Base-by-base conservation (phyloP, 2,797 vertebrate species). In the Chaunax sp. region DNA sequence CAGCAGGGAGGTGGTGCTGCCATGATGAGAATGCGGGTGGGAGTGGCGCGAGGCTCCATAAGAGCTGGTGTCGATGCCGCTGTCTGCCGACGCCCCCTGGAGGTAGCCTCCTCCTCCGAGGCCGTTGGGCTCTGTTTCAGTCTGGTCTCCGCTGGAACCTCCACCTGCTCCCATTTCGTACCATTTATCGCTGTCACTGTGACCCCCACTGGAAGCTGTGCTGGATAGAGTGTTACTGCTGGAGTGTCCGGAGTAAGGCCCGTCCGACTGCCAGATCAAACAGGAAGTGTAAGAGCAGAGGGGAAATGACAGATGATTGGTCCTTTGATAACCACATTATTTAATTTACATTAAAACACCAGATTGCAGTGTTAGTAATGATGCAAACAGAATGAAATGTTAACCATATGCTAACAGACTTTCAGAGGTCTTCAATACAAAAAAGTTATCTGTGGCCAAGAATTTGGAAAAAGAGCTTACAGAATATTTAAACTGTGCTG, bases 211-310 rank as follows among this genome's bases (percentile, higher is more conserved):
- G 19, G 97, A 99, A 0, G 97, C 94, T 0, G 97, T 99, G 94
- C 98, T 99, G 93, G 98, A 99, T 2, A 99, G 94, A 0, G 98
- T 99, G 85, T 99, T 99, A 81, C 97, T 98, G 93, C 97, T 98
- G 76, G 98, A 99, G 91, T 99, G 98, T 70, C 96, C 97, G 0
- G 98, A 99, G 86, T 98, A 98, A 60, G 96, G 96, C 63, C 96
- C 96, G 14, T 99, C 98, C 0, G 96, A 94, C 97, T 99, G 84
- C 26, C 14, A 3, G 19, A 23, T 40, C 4, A 83, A 52, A 71
- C 14, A 59, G 3, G 60, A 18, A 38, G 44, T 1, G 16, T 9
- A 28, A 4, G 25, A 33, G 30, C 0, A 9, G 14, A 50, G 6
- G 14, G 44, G 19, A 73, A 51, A 58, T 25, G 18, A 38, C 8